phyloP scores from a whole-genome alignment of 2,888 invertebrate genomes.

The Branchellion lobata region DNA sequence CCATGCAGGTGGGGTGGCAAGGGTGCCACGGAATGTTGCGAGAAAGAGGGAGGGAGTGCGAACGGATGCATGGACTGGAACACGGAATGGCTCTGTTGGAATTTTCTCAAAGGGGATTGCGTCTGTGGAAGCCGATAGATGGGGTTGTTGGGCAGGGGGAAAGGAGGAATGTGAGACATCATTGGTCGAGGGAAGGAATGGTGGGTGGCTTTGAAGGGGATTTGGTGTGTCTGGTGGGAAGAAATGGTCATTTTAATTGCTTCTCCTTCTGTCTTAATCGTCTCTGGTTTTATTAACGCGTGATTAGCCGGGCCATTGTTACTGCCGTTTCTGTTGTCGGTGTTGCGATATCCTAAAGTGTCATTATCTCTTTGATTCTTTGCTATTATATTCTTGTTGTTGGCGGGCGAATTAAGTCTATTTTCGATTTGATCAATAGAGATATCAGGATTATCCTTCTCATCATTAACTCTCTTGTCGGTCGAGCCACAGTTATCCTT shows the following conservation, averaged over 20 bases:
- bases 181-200: neutral
- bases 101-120: neutral
- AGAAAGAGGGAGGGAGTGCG: conserved; percentile 10
- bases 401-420: neutral
- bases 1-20: neutral
- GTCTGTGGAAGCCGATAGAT: neutral
- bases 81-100: neutral
- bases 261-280: neutral
- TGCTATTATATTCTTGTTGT: neutral
- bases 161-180: neutral
- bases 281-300: neutral
- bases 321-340: neutral
- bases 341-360: neutral
- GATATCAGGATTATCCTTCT: no score
- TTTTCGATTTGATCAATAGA: no score
- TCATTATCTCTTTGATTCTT: neutral
- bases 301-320: neutral
- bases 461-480: no score
- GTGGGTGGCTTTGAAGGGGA: neutral
- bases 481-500: no score
- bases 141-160: neutral
- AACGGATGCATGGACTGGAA: neutral
- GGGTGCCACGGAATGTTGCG: neutral
- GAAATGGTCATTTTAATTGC: neutral
- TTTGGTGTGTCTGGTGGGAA: neutral